Evolutionary conservation across 1,140 invertebrate genomes (phyloP).

Genomic region (Eriosoma lanigerum): DNA sequence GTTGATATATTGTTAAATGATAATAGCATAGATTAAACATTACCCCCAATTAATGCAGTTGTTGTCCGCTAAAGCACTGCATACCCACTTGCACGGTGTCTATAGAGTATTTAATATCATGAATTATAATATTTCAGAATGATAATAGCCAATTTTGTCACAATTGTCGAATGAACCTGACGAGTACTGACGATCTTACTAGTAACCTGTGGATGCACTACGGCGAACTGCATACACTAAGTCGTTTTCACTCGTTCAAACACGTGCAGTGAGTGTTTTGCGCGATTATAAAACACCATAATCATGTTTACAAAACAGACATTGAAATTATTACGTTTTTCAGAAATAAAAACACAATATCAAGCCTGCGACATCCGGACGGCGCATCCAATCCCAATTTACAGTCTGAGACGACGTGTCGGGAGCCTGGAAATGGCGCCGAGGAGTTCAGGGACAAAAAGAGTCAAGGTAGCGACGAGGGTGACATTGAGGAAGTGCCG

Average conservation of each 20-base stretch:
- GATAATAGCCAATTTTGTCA: constrained; percentile 48
- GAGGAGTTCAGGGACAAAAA: constrained; percentile 54
- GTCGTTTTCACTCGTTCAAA: constrained; percentile 38
- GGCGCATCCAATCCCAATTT: constrained; percentile 89
- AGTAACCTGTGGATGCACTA: constrained; percentile 29
- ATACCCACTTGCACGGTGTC: too few relatives aligned
- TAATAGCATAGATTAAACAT: too few relatives aligned
- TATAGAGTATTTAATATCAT: too few relatives aligned
- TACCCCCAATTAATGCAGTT: too few relatives aligned
- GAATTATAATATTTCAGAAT: neutral
- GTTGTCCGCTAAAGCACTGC: too few relatives aligned
- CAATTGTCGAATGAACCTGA: constrained; percentile 50
- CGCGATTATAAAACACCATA: too few relatives aligned
- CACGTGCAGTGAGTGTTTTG: constrained; percentile 10
- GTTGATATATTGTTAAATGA: too few relatives aligned
- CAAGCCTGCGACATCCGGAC: constrained; percentile 79
- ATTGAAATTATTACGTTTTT: too few relatives aligned
- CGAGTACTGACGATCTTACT: constrained; percentile 36
- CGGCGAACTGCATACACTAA: constrained; percentile 33
- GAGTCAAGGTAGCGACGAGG: constrained; percentile 55
- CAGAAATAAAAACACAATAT: constrained; percentile 65
- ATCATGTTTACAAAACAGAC: neutral
- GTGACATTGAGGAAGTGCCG: constrained; percentile 55
- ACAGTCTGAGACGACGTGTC: constrained; percentile 58
- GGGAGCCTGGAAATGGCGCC: constrained; percentile 70